A percentile compares a stretch with the other conserved stretches of the same genome.
phyloP scores from a whole-genome alignment of 2,888 invertebrate genomes.

The Julus scandinavius region DNA sequence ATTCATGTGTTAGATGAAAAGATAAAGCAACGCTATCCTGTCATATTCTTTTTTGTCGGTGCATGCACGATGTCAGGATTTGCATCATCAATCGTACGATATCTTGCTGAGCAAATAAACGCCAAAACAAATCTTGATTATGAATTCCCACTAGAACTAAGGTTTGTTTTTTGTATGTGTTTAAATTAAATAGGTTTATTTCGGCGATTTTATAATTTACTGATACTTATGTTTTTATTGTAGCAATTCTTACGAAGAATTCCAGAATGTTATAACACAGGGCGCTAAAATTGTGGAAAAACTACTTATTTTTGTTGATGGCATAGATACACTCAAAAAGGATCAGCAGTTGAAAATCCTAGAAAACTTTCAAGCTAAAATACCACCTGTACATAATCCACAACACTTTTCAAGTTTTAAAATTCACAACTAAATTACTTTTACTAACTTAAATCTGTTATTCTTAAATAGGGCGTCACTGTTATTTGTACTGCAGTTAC shows the following conservation, averaged over 20 bases:
- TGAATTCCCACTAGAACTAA: slow-evolving; percentile 10
- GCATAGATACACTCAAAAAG: slow-evolving; percentile 64
- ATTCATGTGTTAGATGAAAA: slow-evolving; percentile 11
- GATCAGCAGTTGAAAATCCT: slow-evolving; percentile 63
- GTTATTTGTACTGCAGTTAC: slow-evolving; percentile 62
- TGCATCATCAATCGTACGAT: neutral
- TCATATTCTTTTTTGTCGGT: slow-evolving; percentile 50
- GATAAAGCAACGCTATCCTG: slow-evolving; percentile 1
- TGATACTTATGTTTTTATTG: neutral
- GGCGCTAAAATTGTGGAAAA: neutral
- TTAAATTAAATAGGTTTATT: neutral
- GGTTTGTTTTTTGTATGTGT: slow-evolving; percentile 17
- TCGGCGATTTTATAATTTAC: neutral
- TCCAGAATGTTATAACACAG: neutral
- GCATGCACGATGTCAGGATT: slow-evolving; percentile 20
- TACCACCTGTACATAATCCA: slow-evolving; percentile 60
- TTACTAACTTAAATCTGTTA: neutral
- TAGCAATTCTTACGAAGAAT: neutral
- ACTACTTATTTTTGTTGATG: slow-evolving; percentile 65
- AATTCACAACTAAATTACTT: neutral
- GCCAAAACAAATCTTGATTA: neutral
- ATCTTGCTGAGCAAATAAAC: slow-evolving; percentile 37
- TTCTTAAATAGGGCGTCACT: slow-evolving; percentile 56
- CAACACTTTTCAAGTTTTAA: neutral
- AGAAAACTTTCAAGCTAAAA: slow-evolving; percentile 64